Evolutionary conservation across 2,888 invertebrate species (phyloP), one percentile per base, ranked within the genome.

Genomic region (Drosophila sordidula): DNA sequence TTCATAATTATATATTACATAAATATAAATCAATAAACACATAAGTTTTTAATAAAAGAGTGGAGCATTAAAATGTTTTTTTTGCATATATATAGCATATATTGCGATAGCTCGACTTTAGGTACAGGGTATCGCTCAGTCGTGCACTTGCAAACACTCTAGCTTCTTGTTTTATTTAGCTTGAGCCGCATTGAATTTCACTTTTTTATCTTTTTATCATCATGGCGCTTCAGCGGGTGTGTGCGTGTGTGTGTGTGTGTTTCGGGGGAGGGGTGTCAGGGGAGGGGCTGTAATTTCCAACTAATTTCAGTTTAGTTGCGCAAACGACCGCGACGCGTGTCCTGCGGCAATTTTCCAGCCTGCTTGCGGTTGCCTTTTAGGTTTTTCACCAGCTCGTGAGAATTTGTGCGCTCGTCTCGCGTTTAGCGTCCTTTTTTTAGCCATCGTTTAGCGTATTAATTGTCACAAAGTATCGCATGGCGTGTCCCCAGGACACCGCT

Each of bases 361-460:
- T 69, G 73, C 61, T 61, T 75, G 82, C 67, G 75, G 79, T 84
- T 57, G 68, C 58, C 57, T 62, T 63, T 55, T 61, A 36, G 55
- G 46, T 38, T 18, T 47, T 39, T 45, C 4, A 34, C n/a, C 25
- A 25, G 46, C 16, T 57, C 71, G 65, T 75, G 75, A 70, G 75
- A 75, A 70, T 42, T 55, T 39, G 39, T 29, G 26, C 25, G 42
- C 9, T 29, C 9, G 9, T 29, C 9, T 29, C 29, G 9, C 29
- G 29, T 29, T 29, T 8, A 8, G 29, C 9, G 29, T 29, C 8
- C 9, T 51, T 47, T 26, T 51, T 25, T 14, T 25, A 36, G 50
- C 34, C 82, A 79, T 64, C 85, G 85, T 83, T 89, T 86, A 90
- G 83, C 89, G 82, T 83, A 85, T 89, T 89, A 90, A 89, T 90